Percentiles rank a stretch among this genome's conserved stretches.
Evolutionary conservation across 2,113 vertebrate genomes (phyloP).

Genomic region (Thinocorus orbignyianus): DNA sequence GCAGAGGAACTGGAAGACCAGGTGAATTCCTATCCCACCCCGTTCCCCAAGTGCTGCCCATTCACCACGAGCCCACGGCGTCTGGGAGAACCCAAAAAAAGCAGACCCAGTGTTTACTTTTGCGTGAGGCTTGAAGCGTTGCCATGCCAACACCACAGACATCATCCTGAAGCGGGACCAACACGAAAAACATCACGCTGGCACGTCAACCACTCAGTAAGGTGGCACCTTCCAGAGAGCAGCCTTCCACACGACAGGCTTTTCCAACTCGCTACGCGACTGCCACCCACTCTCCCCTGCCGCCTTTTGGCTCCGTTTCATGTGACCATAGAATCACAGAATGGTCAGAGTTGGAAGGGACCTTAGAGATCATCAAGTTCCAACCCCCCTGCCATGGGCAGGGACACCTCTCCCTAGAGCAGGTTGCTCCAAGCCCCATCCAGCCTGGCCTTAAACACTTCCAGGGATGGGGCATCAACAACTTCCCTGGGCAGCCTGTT

Average conservation of each 20-base stretch:
- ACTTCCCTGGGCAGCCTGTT: no score
- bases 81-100: not conserved
- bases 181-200: not conserved
- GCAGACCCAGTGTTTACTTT: not conserved
- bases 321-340: no score
- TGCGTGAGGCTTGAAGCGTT: not conserved
- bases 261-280: not conserved
- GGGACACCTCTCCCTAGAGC: no score
- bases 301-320: not conserved
- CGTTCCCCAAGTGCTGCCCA: not conserved
- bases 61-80: not conserved
- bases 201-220: not conserved
- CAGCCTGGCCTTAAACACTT: no score
- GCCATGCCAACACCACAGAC: not conserved
- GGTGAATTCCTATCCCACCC: not conserved
- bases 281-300: not conserved
- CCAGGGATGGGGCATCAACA: no score
- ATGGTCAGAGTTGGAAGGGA: no score
- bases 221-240: not conserved
- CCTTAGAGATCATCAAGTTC: no score
- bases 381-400: no score
- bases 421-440: no score
- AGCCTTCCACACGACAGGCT: accelerated
- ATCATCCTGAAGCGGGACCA: not conserved
- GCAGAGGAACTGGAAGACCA: not conserved